Conservation (phyloP, 2,888 invertebrate species). For the Mycalesis mineus region DNA sequence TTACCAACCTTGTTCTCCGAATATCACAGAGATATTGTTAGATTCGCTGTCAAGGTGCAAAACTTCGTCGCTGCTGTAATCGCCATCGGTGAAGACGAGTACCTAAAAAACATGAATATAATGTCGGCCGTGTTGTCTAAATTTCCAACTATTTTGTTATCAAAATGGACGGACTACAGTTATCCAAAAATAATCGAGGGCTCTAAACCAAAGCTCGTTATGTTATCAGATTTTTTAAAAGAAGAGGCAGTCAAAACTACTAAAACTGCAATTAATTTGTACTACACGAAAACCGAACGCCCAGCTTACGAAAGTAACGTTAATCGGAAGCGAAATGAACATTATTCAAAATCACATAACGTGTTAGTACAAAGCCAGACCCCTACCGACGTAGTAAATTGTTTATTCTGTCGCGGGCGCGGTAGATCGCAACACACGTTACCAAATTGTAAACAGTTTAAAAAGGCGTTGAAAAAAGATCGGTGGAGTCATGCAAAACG, state of each 20-base stretch:
- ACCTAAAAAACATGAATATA: constrained; percentile 19
- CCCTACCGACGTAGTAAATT: not conserved
- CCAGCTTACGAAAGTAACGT: too few relatives aligned
- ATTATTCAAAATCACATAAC: not conserved
- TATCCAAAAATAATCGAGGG: constrained; percentile 22
- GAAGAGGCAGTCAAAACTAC: constrained; percentile 27
- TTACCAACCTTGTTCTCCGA: constrained; percentile 23
- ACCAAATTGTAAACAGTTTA: constrained; percentile 27
- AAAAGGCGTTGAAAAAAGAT: constrained; percentile 25
- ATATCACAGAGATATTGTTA: constrained; percentile 30
- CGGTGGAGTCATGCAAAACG: not conserved
- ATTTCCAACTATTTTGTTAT: constrained; percentile 25
- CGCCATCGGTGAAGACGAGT: constrained; percentile 23
- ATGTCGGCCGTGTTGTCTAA: constrained; percentile 27
- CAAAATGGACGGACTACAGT: constrained; percentile 35
- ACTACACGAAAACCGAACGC: not conserved
- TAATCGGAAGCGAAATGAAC: too few relatives aligned
- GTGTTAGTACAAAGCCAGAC: not conserved
- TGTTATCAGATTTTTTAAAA: constrained; percentile 30
- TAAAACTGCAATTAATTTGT: not conserved
- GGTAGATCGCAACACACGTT: constrained; percentile 13
- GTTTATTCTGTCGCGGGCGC: constrained; percentile 11
- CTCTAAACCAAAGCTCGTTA: constrained; percentile 23
- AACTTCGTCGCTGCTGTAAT: constrained; percentile 27
- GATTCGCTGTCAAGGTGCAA: constrained; percentile 29